phyloP scores from a whole-genome alignment of 1,140 invertebrate genomes.

The Lordiphosa stackelbergi region DNA sequence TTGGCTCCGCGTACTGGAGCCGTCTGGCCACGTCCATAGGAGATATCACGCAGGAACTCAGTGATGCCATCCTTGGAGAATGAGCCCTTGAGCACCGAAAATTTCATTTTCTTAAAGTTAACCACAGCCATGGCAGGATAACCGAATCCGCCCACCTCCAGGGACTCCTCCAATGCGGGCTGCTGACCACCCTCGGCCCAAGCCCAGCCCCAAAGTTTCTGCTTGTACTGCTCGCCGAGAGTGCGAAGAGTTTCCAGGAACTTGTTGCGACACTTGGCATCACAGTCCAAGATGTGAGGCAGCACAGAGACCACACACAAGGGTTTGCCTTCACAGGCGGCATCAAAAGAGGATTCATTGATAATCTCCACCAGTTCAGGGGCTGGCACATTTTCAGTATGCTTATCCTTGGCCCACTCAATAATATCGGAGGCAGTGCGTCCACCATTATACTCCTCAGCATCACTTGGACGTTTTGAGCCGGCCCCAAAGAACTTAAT shows the following conservation, averaged over 20 bases:
- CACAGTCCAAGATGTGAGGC: conserved; percentile 98
- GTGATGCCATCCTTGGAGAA: conserved; percentile 97
- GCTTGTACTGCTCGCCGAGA: conserved; percentile 95
- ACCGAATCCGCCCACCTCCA: conserved; percentile 96
- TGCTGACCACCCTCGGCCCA: conserved; percentile 96
- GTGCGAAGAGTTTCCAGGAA: conserved; percentile 88
- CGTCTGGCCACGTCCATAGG: conserved; percentile 95
- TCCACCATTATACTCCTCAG: conserved; percentile 92
- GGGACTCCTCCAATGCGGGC: conserved; percentile 87
- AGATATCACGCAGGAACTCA: conserved; percentile 96
- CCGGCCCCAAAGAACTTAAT: conserved; percentile 96
- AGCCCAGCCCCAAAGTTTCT: conserved; percentile 98
- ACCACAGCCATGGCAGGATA: conserved; percentile 97
- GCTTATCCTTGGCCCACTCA: conserved; percentile 91
- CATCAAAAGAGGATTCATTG: conserved; percentile 82
- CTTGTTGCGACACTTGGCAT: conserved; percentile 93
- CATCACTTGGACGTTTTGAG: conserved; percentile 84
- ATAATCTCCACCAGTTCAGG: conserved; percentile 91
- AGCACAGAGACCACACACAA: conserved; percentile 96
- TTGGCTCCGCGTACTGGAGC: conserved; percentile 91
- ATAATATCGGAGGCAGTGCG: conserved; percentile 94
- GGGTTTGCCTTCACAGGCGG: conserved; percentile 89
- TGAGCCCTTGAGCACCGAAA: conserved; percentile 93
- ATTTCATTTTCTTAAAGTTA: conserved; percentile 98
- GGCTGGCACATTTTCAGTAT: conserved; percentile 90